Conservation (phyloP, 2,888 invertebrate genomes). For the Sarcophaga rosellei region DNA sequence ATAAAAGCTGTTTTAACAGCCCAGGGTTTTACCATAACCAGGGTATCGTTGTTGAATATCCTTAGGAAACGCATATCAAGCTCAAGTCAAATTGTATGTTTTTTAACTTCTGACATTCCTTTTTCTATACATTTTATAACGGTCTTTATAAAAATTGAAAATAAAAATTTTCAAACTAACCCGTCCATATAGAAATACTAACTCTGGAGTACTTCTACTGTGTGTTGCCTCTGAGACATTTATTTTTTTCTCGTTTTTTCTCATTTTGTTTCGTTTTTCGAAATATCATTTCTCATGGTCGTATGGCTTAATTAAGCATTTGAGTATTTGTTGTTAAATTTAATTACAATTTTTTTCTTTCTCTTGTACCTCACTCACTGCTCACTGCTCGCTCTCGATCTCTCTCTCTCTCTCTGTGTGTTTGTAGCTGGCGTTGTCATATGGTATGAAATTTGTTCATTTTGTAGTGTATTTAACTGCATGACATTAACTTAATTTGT, state of each 20-base stretch:
- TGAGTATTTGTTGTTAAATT: constrained; percentile 58
- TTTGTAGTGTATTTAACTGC: constrained; percentile 29
- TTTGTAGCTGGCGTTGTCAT: neutral
- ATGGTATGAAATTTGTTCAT: too few species aligned
- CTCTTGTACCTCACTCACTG: neutral
- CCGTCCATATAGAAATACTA: neutral
- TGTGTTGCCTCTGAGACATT: neutral
- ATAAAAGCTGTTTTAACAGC: too few species aligned
- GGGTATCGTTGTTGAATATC: too few species aligned
- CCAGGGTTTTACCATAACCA: too few species aligned
- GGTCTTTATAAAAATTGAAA: too few species aligned
- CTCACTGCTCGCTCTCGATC: too few species aligned
- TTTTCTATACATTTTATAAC: too few species aligned
- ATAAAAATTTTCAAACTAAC: too few species aligned
- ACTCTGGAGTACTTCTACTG: too few species aligned
- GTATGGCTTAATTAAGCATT: constrained; percentile 52
- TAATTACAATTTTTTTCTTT: constrained; percentile 25
- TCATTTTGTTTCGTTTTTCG: constrained; percentile 24
- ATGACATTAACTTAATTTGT: constrained; percentile 65
- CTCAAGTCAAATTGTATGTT: too few species aligned
- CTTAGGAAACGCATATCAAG: too few species aligned
- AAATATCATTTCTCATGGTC: constrained; percentile 34
- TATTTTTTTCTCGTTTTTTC: neutral
- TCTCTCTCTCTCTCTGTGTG: neutral
- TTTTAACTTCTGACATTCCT: too few species aligned